Conservation (phyloP, 2,888 invertebrate species). For the Dinocampus coccinellae region DNA sequence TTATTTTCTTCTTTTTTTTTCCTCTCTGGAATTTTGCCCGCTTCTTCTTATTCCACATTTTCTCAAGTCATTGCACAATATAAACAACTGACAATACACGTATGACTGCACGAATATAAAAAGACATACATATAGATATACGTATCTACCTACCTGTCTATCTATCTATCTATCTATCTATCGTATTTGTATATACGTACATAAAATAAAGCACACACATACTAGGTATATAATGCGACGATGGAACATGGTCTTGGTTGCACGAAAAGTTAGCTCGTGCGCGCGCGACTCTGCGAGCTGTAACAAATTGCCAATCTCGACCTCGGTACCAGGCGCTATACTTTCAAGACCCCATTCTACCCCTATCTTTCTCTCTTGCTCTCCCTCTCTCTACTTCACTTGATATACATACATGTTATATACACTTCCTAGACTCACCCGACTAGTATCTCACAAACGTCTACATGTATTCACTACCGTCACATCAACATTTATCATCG, state of each 20-base stretch:
- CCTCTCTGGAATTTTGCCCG: not conserved
- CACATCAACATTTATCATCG: constrained; percentile 52
- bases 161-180: no score
- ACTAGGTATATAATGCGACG: not conserved
- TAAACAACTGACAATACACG: not conserved
- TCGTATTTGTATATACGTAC: not conserved
- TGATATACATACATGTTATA: no score
- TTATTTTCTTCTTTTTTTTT: no score
- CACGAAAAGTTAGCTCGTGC: constrained; percentile 32
- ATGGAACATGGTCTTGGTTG: constrained; percentile 21
- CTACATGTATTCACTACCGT: constrained; percentile 31
- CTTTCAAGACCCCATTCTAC: no score
- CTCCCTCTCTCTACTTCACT: constrained; percentile 30
- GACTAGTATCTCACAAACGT: not conserved
- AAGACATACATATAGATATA: not conserved
- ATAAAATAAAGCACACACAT: not conserved
- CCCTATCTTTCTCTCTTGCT: not conserved
- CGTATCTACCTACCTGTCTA: not conserved
- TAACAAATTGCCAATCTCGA: constrained; percentile 61
- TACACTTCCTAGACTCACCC: not conserved
- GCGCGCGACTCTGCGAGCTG: constrained; percentile 42
- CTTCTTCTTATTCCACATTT: not conserved
- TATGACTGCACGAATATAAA: not conserved
- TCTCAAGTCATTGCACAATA: not conserved
- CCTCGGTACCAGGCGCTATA: constrained; percentile 36